These are phyloP conservation scores for Drosophila bipectinata DNA, from an alignment of 1,140 invertebrate species.

Conservation along the genomic window DNA sequence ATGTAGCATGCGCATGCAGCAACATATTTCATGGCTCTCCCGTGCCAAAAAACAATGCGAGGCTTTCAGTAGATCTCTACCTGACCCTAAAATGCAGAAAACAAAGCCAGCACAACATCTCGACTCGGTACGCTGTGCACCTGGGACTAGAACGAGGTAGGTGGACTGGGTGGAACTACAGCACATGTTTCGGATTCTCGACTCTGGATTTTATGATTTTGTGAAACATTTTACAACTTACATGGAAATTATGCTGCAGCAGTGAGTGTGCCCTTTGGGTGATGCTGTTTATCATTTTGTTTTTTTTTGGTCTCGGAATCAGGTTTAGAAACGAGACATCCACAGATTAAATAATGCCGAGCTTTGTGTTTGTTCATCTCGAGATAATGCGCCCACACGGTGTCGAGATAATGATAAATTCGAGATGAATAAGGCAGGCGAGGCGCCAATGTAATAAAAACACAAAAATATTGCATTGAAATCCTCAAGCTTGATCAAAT, in stretches of 20 bases:
- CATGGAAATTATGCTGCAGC: slow-evolving; percentile 58
- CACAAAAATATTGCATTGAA: slow-evolving; percentile 41
- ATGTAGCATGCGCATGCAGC: slow-evolving; percentile 32
- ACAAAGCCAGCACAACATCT: slow-evolving; percentile 37
- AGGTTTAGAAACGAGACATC: slow-evolving; percentile 48
- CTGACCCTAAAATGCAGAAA: slow-evolving; percentile 64
- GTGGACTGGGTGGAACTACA: slow-evolving; percentile 31
- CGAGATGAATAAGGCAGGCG: slow-evolving; percentile 62
- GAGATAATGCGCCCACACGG: slow-evolving; percentile 59
- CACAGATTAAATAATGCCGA: slow-evolving; percentile 68
- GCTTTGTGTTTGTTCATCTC: slow-evolving; percentile 55
- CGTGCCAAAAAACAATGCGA: slow-evolving; percentile 59
- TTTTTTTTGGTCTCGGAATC: slow-evolving; percentile 67
- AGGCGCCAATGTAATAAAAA: slow-evolving; percentile 79
- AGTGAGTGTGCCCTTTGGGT: slow-evolving; percentile 20
- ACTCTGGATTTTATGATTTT: slow-evolving; percentile 66
- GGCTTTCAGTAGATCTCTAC: slow-evolving; percentile 70
- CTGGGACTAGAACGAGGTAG: slow-evolving; percentile 48
- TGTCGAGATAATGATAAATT: slow-evolving; percentile 34
- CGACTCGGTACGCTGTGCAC: slow-evolving; percentile 59
- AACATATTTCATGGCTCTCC: slow-evolving; percentile 53
- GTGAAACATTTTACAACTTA: slow-evolving; percentile 80
- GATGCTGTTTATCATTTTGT: slow-evolving; percentile 63
- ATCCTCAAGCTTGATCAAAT: slow-evolving; percentile 73
- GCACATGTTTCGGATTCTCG: slow-evolving; percentile 31